Base-by-base conservation (phyloP, 2,113 vertebrate genomes). In the Tautogolabrus adspersus region DNA sequence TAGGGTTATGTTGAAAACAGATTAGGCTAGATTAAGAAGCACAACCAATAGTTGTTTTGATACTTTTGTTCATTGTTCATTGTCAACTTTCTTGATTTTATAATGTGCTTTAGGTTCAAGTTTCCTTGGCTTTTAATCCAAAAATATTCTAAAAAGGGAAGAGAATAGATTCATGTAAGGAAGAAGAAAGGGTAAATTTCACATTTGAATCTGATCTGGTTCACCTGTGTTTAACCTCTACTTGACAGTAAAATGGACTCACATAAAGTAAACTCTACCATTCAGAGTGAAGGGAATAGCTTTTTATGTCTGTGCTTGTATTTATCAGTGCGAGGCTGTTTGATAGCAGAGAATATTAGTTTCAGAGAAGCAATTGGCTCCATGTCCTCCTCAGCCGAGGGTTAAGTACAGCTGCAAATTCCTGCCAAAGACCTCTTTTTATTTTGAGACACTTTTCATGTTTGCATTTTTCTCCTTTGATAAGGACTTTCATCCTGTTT, bases 401-500 rank as follows among this genome's bases (percentile, higher is more conserved):
- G 72, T 80, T 83, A 85, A 63, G 81, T 85, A 71, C 72, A 68
- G 77, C 81, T 72, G 82, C 54, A 65, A 65, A 88, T 76, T 81
- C 80, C 77, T 92, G 87, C 89, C 89, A 91, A 89, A 78, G 66
- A 63, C 77, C 52, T 89, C 69, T 84, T 87, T 87, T 92, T 92
- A 82, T 94, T 92, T 91, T 72, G 88, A 85, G 85, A 90, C 83
- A 79, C 80, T 91, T 75, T 88, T 95, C 87, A 75, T 91, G 89
- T 93, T 89, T 92, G 89, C 87, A 85, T 93, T 93, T 90, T 89
- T 91, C 89, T 87, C 78, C 87, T 90, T 89, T 92, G 90, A 94
- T 94, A 88, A 93, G 77, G 81, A 84, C 86, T 89, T 90, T 92
- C 89, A 92, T 94, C 89, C 90, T 92, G 89, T 93, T 93, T 90